Percentiles rank a stretch among this genome's conserved stretches.
phyloP scores from a whole-genome alignment of 2,888 invertebrate genomes.

The Volucella inflata region DNA sequence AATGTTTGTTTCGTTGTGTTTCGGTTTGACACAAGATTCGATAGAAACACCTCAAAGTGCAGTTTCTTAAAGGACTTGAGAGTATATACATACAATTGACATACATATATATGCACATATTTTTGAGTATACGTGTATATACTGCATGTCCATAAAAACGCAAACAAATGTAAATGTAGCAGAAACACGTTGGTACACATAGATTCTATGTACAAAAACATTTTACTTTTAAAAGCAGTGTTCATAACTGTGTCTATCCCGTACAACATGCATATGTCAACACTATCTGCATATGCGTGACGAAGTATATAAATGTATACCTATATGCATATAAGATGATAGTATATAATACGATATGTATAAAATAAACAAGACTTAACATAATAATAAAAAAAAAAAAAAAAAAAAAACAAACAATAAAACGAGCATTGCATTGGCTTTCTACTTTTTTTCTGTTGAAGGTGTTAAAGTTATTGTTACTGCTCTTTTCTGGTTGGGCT shows the following conservation, averaged over 20 bases:
- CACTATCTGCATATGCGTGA: conserved; percentile 2
- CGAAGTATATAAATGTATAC: conserved; percentile 22
- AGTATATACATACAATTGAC: background rate
- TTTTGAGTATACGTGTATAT: background rate
- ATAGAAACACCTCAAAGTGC: background rate
- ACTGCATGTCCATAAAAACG: too few species aligned
- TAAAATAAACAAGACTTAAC: conserved; percentile 51
- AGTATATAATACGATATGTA: conserved; percentile 32
- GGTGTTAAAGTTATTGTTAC: conserved; percentile 33
- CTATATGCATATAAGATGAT: conserved; percentile 8
- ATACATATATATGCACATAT: conserved; percentile 11
- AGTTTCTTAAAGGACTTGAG: background rate
- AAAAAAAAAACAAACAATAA: conserved; percentile 33
- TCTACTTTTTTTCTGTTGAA: conserved; percentile 18
- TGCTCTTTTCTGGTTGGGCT: conserved; percentile 44
- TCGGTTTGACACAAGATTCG: background rate
- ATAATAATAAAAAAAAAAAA: conserved; percentile 39
- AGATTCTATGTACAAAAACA: background rate
- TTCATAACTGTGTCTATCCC: conserved; percentile 6
- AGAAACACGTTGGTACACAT: background rate
- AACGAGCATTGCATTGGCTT: conserved; percentile 49
- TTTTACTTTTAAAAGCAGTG: background rate
- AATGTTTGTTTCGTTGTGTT: background rate
- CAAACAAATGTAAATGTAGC: background rate
- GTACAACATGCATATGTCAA: conserved; percentile 1